Percentiles rank a stretch among this genome's conserved stretches.
Evolutionary conservation across 2,888 invertebrate genomes (phyloP).

Genomic region (Erpobdella octoculata): DNA sequence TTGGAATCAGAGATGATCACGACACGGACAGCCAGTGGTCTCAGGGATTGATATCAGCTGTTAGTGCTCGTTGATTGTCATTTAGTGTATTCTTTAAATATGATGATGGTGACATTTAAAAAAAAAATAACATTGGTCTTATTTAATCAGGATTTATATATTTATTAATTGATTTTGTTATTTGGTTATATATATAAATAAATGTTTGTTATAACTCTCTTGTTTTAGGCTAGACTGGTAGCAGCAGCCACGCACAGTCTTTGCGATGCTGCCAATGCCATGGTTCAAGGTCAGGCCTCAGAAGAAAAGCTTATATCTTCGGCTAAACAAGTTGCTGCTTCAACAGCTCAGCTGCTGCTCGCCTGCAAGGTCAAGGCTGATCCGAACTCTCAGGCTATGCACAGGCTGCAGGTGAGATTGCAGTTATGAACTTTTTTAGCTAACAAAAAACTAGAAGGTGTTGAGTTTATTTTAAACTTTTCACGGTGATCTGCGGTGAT

Average conservation of each 20-base stretch:
- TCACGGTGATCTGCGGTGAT: no score
- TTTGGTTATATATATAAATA: neutral
- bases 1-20: slow-evolving; percentile 35
- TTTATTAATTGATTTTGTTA: neutral
- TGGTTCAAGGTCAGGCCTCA: slow-evolving; percentile 66
- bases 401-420: slow-evolving; percentile 62
- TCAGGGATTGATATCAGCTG: slow-evolving; percentile 85
- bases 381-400: slow-evolving; percentile 84
- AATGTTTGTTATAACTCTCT: neutral
- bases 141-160: no score
- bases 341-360: slow-evolving; percentile 90
- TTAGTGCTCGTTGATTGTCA: no score
- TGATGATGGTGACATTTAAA: no score
- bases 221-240: slow-evolving; percentile 71
- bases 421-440: neutral
- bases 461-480: no score
- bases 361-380: slow-evolving; percentile 99
- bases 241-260: slow-evolving; percentile 94
- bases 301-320: slow-evolving; percentile 94
- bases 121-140: no score
- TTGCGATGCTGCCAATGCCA: slow-evolving; percentile 92
- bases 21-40: slow-evolving; percentile 87
- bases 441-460: no score
- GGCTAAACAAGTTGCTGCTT: slow-evolving; percentile 80
- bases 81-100: no score